Base-by-base conservation (phyloP, 2,113 vertebrate species). In the Paraplagusia blochii region DNA sequence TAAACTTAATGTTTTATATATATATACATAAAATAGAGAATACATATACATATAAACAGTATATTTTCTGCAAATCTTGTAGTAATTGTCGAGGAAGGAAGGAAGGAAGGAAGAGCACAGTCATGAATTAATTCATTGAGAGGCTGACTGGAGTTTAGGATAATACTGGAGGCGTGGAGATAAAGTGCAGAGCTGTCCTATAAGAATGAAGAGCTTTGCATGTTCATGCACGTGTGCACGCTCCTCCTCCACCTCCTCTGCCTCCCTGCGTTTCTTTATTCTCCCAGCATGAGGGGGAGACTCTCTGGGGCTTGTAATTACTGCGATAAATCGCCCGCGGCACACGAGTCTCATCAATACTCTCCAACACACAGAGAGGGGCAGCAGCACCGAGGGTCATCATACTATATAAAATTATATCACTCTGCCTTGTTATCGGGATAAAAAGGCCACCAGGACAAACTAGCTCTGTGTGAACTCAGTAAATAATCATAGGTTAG, bases 221-320 rank as follows among this genome's bases (percentile, higher is more conserved):
- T 52, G 52, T 29, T 29, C 8, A 15, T 12, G 46, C 38, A 16
- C 18, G 15, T 19, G 12, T 22, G 9, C 22, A 9, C 9, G 0
- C 1, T 35, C 42, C 52, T 19, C 45, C 44, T 17, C 47, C 47
- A 40, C 42, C 48, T 33, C 50, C 44, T 19, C 47, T 44, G 3
- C 47, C 57, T 71, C 60, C 63, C 62, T 48, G 49, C 36, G 66
- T 72, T 55, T 63, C 6, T 63, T 71, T 63, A 68, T 59, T 69
- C 78, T 63, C 65, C 69, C 66, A 70, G 67, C 58, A 63, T 35
- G 72, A 44, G 71, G 50, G 61, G 40, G 61, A 62, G 76, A 70
- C 60, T 54, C 60, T 79, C 66, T 83, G 69, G 73, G 79, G 77
- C 77, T 81, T 72, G 81, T 81, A 81, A 83, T 88, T 87, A 80